These are phyloP conservation scores for Ceriagrion tenellum DNA, from an alignment of 2,888 invertebrate species.

Conservation along the genomic window DNA sequence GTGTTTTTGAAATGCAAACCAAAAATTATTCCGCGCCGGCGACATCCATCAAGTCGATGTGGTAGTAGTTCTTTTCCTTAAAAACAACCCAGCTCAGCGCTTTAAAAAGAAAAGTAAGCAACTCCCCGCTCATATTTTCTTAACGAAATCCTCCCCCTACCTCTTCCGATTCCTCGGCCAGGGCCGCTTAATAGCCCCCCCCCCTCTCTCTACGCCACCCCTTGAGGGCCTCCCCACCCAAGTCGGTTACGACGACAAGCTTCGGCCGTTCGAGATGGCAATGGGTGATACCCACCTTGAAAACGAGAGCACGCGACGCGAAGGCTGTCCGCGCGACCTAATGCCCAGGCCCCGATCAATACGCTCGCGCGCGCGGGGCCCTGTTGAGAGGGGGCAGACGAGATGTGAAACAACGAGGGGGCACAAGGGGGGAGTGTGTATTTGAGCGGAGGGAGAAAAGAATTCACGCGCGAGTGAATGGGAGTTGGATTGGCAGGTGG, in stretches of 20 bases:
- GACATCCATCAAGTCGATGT: background rate
- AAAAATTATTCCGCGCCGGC: background rate
- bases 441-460: background rate
- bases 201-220: too few relatives aligned
- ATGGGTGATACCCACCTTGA: background rate
- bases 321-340: slow-evolving; percentile 17
- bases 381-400: background rate
- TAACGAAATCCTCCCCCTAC: background rate
- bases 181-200: background rate
- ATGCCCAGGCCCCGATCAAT: background rate
- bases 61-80: background rate
- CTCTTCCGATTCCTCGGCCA: background rate
- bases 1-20: background rate
- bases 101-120: background rate
- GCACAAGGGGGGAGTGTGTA: too few relatives aligned
- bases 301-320: background rate
- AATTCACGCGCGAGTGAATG: background rate
- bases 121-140: background rate
- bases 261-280: background rate
- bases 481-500: too few relatives aligned
- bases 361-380: background rate
- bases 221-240: background rate
- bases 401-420: too few relatives aligned
- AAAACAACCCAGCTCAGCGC: background rate
- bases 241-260: background rate